Percentiles rank a stretch among this genome's conserved stretches.
phyloP scores from a whole-genome alignment of 2,888 invertebrate species.

The Apamea crenata region DNA sequence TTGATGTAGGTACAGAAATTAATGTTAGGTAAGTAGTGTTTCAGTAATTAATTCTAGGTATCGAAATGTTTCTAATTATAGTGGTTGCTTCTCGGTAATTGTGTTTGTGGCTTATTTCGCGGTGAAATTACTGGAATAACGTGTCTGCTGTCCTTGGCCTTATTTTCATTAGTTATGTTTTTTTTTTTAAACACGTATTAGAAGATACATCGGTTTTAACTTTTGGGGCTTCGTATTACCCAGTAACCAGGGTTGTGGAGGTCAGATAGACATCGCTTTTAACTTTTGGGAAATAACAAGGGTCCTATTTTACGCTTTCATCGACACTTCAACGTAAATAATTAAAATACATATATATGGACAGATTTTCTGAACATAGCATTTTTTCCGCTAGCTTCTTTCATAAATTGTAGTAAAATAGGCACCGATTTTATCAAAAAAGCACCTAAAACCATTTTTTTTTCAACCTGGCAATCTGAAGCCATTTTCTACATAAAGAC shows the following conservation, averaged over 20 bases:
- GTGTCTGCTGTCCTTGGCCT: conserved; percentile 7
- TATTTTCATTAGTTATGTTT: not conserved
- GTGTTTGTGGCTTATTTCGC: conserved; percentile 13
- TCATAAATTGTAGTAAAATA: not conserved
- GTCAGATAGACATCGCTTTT: not conserved
- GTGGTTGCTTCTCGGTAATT: conserved; percentile 17
- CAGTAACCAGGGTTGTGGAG: no score
- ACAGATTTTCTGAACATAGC: no score
- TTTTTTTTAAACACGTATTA: not conserved
- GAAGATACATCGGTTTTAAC: not conserved
- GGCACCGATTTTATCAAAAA: not conserved
- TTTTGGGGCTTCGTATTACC: not conserved
- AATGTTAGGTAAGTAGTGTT: conserved; percentile 10
- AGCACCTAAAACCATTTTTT: not conserved
- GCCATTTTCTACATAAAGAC: conserved; percentile 43
- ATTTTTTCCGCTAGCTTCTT: not conserved
- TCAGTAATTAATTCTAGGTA: conserved; percentile 42
- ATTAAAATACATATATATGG: not conserved
- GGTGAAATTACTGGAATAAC: conserved; percentile 15
- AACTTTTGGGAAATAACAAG: not conserved
- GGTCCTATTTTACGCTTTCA: not conserved
- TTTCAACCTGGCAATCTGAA: conserved; percentile 28
- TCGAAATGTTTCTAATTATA: conserved; percentile 14
- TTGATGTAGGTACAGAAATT: conserved; percentile 13
- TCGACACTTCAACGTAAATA: not conserved